Evolutionary conservation across 2,797 vertebrate genomes (phyloP), one percentile per base, ranked within the genome.

Genomic region (Pseudocheirus occidentalis): DNA sequence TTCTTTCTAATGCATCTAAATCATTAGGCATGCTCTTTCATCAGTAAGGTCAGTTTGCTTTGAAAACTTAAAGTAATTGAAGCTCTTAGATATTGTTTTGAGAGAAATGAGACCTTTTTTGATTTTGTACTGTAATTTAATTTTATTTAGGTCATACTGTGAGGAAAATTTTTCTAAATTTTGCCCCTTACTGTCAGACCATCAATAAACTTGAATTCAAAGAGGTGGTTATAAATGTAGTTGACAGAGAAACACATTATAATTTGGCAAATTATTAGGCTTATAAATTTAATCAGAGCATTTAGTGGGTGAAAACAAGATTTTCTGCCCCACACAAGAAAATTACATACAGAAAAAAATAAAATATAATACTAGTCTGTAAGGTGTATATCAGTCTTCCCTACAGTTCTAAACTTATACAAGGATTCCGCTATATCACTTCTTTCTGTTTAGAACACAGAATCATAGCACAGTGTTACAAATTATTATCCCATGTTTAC

Each of bases 391-490:
- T 81, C 7, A 28, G 12, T 59, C 29, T 92, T 21, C 53, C 28
- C 46, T n/a, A 55, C 5, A 6, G 31, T 56, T 95, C 91, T 92
- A 29, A 12, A 95, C 4, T 93, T 94, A 14, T 0, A 27, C n/a
- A 95, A 95, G 27, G 9, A 50, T 92, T 93, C 66, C 57, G 6
- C 54, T 73, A 5, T 90, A 95, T 94, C 95, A 24, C 95, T 94
- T 94, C 13, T 52, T 55, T 55, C 87, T 92, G 94, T 95, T 46
- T 24, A 81, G 21, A 81, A 24, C 40, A 27, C 46, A 46, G 66
- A 46, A 18, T 7, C 66, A 73, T 73, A 73, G 40, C 40, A 5
- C 40, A 9, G 6, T 73, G 16, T 73, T n/a, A 73, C 66, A 73
- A 16, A n/a, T 73, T 40, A 7, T 18, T 40, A 73, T 21, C n/a